These are phyloP conservation scores for Drosophila dives DNA, from an alignment of 2,888 invertebrate species.

Conservation along the genomic window DNA sequence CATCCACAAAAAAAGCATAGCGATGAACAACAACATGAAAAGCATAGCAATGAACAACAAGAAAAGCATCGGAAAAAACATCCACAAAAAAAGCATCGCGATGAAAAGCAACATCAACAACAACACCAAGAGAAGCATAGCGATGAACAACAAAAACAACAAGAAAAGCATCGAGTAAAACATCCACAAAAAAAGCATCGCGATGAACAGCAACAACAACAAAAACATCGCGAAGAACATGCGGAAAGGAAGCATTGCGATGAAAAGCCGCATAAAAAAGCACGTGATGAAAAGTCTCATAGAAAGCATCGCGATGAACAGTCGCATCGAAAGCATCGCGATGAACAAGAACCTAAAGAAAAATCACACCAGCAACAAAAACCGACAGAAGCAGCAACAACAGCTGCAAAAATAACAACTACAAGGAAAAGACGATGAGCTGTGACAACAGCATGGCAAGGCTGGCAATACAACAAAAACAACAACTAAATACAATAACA, in stretches of 20 bases:
- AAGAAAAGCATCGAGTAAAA: constrained; percentile 1
- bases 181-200: constrained; percentile 1
- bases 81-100: background rate
- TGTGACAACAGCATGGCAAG: constrained; percentile 32
- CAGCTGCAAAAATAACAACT: constrained; percentile 10
- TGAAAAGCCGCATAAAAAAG: background rate
- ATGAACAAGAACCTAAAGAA: background rate
- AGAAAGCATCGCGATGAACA: constrained; percentile 8
- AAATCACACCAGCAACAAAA: constrained; percentile 9
- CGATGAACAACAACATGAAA: too few species aligned
- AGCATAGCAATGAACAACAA: background rate
- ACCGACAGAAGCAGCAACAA: constrained; percentile 8
- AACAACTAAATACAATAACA: constrained; percentile 14
- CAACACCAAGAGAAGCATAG: background rate
- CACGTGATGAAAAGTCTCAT: background rate
- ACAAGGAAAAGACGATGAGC: constrained; percentile 11
- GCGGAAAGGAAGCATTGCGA: background rate
- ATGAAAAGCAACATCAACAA: too few species aligned
- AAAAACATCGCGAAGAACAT: background rate
- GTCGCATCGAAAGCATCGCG: constrained; percentile 7
- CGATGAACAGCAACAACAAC: background rate
- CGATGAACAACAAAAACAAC: background rate
- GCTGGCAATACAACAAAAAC: constrained; percentile 33
- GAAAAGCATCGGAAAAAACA: background rate
- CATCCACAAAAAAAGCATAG: background rate